Conservation (phyloP, 2,113 vertebrate genomes). For the human region DNA sequence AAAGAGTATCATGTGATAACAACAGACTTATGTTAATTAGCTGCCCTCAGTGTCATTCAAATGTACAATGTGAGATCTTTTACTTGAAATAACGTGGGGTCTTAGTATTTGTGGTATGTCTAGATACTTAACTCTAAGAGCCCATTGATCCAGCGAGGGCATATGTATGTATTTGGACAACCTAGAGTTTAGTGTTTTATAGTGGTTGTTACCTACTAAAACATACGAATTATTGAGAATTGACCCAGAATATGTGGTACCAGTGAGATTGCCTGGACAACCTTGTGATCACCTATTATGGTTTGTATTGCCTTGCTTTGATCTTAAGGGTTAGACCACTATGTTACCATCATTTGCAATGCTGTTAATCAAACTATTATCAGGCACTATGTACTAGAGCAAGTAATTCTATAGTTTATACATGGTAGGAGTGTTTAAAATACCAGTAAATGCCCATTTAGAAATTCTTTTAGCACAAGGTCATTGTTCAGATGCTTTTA, state of each 20-base stretch:
- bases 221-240: not conserved
- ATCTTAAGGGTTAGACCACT: not conserved
- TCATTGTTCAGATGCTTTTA: no score
- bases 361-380: not conserved
- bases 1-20: not conserved
- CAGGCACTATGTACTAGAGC: not conserved
- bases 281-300: not conserved
- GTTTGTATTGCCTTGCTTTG: not conserved
- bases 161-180: not conserved
- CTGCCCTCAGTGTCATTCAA: not conserved
- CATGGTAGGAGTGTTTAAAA: not conserved
- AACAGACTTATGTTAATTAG: not conserved
- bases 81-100: not conserved
- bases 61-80: not conserved
- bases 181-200: not conserved
- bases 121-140: not conserved
- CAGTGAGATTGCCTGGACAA: not conserved
- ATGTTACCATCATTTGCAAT: not conserved
- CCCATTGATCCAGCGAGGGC: not conserved
- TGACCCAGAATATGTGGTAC: not conserved
- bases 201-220: constrained; percentile 7
- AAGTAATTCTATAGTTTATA: not conserved
- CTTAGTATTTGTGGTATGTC: not conserved
- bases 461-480: no score
- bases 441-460: not conserved